Evolutionary conservation across 1,140 invertebrate species (phyloP).

Genomic region (Anoplophora glabripennis): DNA sequence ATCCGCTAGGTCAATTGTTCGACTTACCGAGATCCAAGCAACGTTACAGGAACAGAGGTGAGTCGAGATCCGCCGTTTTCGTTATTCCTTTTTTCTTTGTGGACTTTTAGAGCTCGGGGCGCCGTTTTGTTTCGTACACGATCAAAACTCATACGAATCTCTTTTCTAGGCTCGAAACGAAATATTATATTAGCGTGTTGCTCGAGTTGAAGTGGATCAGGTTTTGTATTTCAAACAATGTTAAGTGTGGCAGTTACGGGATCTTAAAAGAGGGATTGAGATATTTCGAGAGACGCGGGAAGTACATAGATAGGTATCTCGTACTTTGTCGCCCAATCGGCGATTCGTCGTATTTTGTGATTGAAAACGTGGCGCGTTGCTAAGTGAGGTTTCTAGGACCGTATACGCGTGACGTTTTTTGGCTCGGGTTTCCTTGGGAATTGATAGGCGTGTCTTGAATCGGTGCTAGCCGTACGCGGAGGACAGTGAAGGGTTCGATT

Average conservation of each 20-base stretch:
- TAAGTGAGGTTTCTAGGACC: too few species aligned
- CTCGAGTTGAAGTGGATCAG: constrained; percentile 20
- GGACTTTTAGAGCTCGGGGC: background rate
- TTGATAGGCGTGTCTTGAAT: too few species aligned
- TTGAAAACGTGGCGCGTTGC: too few species aligned
- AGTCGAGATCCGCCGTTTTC: constrained; percentile 30
- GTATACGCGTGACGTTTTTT: too few species aligned
- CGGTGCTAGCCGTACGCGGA: too few species aligned
- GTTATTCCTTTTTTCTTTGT: constrained; percentile 2
- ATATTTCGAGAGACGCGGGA: constrained; percentile 6
- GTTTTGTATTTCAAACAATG: constrained; percentile 15
- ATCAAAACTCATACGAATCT: background rate
- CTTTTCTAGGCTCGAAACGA: constrained; percentile 19
- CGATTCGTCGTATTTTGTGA: too few species aligned
- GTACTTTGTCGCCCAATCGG: too few species aligned
- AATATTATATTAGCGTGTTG: constrained; percentile 12
- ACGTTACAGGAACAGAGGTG: constrained; percentile 96
- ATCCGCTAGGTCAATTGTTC: constrained; percentile 88
- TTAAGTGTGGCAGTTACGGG: constrained; percentile 10
- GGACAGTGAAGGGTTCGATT: too few species aligned
- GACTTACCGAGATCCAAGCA: constrained; percentile 93
- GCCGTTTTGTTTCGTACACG: background rate
- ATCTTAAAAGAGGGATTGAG: constrained; percentile 9
- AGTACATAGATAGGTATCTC: constrained; percentile 18
- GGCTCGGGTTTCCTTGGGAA: too few species aligned